phyloP scores from a whole-genome alignment of 2,113 vertebrate species.

The Odocoileus virginianus region DNA sequence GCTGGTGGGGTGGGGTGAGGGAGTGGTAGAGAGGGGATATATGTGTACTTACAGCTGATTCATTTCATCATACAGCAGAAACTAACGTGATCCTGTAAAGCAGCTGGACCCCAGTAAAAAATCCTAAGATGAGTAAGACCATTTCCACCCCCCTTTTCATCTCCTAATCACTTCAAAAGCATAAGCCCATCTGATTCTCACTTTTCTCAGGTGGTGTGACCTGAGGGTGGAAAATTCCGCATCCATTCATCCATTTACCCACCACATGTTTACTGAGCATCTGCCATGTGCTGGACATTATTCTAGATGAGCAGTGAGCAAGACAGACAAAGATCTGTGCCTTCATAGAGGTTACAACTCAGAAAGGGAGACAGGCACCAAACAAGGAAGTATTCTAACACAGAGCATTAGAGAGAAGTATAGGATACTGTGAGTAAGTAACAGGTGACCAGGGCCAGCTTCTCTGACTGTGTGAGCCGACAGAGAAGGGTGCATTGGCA shows the following conservation, averaged over 20 bases:
- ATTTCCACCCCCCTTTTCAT: neutral
- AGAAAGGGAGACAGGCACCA: neutral
- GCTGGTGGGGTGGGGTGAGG: neutral
- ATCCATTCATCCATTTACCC: neutral
- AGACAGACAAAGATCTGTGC: neutral
- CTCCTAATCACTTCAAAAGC: neutral
- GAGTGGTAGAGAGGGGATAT: neutral
- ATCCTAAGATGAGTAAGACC: neutral
- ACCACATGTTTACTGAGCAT: neutral
- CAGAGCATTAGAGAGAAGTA: neutral
- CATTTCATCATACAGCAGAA: neutral
- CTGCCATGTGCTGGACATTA: neutral
- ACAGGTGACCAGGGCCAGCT: neutral
- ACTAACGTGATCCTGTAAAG: neutral
- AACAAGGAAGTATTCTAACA: neutral
- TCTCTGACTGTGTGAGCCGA: neutral
- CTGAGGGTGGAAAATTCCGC: neutral
- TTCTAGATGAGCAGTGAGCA: neutral
- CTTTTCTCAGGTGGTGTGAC: neutral
- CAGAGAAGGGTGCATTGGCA: neutral
- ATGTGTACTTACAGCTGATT: neutral
- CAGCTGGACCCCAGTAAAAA: neutral
- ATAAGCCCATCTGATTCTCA: neutral
- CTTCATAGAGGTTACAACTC: neutral
- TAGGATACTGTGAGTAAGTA: rapidly evolving